Conservation (phyloP, 2,797 vertebrate species). For the Cirrhinus molitorella region DNA sequence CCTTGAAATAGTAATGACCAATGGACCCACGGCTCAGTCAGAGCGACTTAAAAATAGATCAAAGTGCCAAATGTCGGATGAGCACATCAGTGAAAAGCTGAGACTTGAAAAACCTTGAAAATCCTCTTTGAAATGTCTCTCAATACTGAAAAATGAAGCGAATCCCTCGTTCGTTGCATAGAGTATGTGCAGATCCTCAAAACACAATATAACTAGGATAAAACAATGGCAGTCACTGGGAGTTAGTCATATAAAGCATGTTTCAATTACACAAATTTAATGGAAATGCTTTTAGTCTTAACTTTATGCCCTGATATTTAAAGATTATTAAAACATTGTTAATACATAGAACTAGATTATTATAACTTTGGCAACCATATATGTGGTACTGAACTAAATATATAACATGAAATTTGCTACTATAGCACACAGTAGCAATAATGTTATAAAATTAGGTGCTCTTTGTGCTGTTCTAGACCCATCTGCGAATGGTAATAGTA, state of each 20-base stretch:
- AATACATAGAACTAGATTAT: not conserved
- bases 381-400: not conserved
- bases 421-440: not conserved
- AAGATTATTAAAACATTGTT: not conserved
- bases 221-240: not conserved
- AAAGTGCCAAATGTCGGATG: slow-evolving; percentile 51
- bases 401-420: not conserved
- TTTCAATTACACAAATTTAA: not conserved
- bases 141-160: not conserved
- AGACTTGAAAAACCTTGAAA: slow-evolving; percentile 2
- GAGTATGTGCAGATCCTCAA: not conserved
- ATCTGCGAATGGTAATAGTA: not conserved
- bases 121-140: not conserved
- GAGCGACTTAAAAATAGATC: slow-evolving; percentile 69
- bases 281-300: not conserved
- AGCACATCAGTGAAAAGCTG: slow-evolving; percentile 27
- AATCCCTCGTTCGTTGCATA: not conserved
- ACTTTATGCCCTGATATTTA: not conserved
- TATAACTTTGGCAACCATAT: not conserved
- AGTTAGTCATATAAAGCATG: not conserved
- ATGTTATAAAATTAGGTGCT: not conserved
- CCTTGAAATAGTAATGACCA: slow-evolving; percentile 76
- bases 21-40: slow-evolving; percentile 51
- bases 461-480: not conserved
- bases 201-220: not conserved